These are phyloP conservation scores for Ophion slaviceki DNA, from an alignment of 2,888 invertebrate species.

Conservation along the genomic window DNA sequence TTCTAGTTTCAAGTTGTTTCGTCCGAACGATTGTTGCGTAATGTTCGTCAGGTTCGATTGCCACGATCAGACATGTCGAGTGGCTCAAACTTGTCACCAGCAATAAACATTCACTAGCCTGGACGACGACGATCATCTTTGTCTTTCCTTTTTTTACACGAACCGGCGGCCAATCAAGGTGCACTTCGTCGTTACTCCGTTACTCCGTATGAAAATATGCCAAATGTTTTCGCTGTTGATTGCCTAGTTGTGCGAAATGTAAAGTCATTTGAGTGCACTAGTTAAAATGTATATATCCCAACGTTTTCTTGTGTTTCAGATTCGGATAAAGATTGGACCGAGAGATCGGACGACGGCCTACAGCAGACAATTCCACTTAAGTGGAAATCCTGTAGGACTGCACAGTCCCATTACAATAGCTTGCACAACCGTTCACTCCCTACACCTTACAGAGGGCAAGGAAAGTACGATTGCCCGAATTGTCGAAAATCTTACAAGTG, in stretches of 20 bases:
- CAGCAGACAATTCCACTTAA: conserved; percentile 9
- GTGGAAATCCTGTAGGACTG: conserved; percentile 27
- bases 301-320: conserved; percentile 44
- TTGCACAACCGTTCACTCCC: neutral
- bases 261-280: neutral
- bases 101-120: neutral
- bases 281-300: conserved; percentile 3
- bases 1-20: no score
- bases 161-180: neutral
- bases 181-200: neutral
- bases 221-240: neutral
- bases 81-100: neutral
- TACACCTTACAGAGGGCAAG: conserved; percentile 19
- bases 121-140: neutral
- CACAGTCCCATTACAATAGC: conserved; percentile 20
- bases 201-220: neutral
- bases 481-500: conserved; percentile 61
- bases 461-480: conserved; percentile 52
- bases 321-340: conserved; percentile 22
- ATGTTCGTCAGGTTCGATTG: no score
- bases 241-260: neutral
- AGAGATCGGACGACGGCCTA: conserved; percentile 13
- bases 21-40: no score
- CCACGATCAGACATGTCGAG: no score
- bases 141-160: neutral